Evolutionary conservation across 2,888 invertebrate species (phyloP).

Genomic region (Plutella xylostella): DNA sequence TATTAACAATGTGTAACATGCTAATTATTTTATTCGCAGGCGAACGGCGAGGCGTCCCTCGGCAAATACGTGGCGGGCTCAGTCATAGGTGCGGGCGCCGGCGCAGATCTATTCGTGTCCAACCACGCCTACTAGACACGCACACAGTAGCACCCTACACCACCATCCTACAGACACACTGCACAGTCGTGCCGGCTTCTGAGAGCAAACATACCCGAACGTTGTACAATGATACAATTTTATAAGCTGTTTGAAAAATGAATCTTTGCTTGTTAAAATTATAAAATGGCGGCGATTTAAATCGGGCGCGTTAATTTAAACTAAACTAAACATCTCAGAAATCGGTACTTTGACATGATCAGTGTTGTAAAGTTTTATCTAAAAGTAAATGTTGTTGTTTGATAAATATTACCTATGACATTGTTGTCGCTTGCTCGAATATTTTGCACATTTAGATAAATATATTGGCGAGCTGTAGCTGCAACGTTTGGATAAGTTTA

Average conservation of each 20-base stretch:
- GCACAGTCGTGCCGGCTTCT: no score
- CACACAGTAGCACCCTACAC: constrained; percentile 3
- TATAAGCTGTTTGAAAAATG: no score
- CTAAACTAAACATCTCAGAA: no score
- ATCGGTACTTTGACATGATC: no score
- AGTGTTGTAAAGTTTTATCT: constrained; percentile 7
- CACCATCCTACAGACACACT: no score
- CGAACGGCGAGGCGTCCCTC: constrained; percentile 89
- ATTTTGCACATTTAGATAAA: constrained; percentile 6
- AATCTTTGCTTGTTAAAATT: no score
- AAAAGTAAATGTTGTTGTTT: neutral
- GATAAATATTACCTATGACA: neutral
- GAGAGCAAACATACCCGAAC: no score
- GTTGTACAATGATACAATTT: no score
- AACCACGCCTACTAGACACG: constrained; percentile 93
- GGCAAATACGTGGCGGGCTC: constrained; percentile 94
- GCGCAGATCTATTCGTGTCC: constrained; percentile 90
- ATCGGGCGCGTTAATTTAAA: no score
- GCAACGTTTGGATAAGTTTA: neutral
- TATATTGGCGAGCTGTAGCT: neutral
- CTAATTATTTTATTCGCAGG: constrained; percentile 69
- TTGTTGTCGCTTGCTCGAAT: constrained; percentile 6
- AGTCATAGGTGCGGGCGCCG: constrained; percentile 87
- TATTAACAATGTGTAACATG: no score
- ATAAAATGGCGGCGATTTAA: no score